Evolutionary conservation across 1,140 invertebrate species (phyloP).

Genomic region (Euwallacea fornicatus): DNA sequence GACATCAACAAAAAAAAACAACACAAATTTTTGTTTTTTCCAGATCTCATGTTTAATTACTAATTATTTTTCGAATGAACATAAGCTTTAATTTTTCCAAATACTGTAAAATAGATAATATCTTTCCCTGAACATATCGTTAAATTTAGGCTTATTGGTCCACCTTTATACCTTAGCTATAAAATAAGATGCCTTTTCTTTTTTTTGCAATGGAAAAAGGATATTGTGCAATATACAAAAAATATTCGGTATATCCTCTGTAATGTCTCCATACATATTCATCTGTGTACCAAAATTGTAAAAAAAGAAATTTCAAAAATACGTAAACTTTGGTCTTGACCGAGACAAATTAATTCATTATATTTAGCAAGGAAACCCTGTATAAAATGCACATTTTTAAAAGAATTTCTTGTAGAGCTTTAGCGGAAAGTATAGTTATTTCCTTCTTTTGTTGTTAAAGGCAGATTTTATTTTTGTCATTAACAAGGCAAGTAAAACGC

Average conservation of each 20-base stretch:
- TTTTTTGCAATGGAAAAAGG: constrained; percentile 2
- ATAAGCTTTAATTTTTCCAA: constrained; percentile 36
- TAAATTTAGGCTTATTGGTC: constrained; percentile 15
- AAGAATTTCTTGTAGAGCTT: constrained; percentile 42
- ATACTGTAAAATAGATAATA: constrained; percentile 33
- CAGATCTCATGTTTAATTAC: constrained; percentile 20
- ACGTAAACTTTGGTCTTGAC: constrained; percentile 48
- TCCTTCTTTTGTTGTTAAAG: constrained; percentile 31
- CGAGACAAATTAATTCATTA: constrained; percentile 37
- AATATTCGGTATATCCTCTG: not conserved
- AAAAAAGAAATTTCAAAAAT: constrained; percentile 33
- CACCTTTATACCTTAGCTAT: not conserved
- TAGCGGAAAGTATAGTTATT: constrained; percentile 41
- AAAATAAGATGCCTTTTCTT: not conserved
- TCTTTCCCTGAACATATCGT: constrained; percentile 36
- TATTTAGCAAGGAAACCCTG: constrained; percentile 50
- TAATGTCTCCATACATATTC: not conserved
- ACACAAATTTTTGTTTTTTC: constrained; percentile 22
- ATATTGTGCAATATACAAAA: constrained; percentile 2
- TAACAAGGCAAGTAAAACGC: too few relatives aligned
- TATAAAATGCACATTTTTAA: constrained; percentile 53
- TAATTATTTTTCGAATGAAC: not conserved
- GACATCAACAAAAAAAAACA: not conserved
- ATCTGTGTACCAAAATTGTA: too few relatives aligned
- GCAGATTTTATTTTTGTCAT: constrained; percentile 33